Conservation (phyloP, 2,113 vertebrate genomes). For the Cyprinodon tularosa region DNA sequence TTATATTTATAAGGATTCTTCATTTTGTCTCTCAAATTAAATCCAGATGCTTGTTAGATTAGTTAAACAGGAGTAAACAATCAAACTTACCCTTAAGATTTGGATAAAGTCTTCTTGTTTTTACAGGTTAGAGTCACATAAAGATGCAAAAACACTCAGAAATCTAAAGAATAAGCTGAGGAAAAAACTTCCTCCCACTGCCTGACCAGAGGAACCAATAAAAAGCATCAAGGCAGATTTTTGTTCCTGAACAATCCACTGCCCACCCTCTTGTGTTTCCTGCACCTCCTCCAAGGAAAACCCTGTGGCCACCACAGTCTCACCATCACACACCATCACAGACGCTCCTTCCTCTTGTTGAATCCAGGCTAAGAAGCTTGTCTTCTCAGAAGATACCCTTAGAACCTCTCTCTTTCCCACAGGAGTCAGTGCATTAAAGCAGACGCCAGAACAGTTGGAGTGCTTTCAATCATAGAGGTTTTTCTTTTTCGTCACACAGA, state of each 20-base stretch:
- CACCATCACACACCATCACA: conserved; percentile 37
- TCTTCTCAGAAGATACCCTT: conserved; percentile 40
- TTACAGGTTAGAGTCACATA: conserved; percentile 5
- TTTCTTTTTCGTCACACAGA: conserved; percentile 20
- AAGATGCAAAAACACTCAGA: conserved; percentile 21
- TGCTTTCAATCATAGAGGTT: neutral
- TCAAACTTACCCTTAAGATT: conserved; percentile 49
- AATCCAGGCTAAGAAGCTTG: conserved; percentile 27
- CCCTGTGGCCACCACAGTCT: conserved; percentile 40
- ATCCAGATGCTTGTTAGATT: neutral
- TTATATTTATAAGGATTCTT: neutral
- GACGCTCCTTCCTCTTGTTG: conserved; percentile 12
- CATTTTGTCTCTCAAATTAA: neutral
- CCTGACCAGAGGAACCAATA: conserved; percentile 37
- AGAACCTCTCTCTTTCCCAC: neutral
- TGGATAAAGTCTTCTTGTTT: conserved; percentile 12
- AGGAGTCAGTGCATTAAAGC: neutral
- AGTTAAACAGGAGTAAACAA: conserved; percentile 8
- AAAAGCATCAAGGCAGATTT: conserved; percentile 19
- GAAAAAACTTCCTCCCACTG: conserved; percentile 4
- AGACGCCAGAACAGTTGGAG: neutral
- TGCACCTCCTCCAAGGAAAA: conserved; percentile 57
- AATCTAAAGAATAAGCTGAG: neutral
- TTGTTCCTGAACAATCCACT: conserved; percentile 9
- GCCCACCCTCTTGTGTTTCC: conserved; percentile 38